Evolutionary conservation across 2,113 vertebrate species (phyloP), one percentile per base, ranked within the genome.

Genomic region (Coreoperca whiteheadi): DNA sequence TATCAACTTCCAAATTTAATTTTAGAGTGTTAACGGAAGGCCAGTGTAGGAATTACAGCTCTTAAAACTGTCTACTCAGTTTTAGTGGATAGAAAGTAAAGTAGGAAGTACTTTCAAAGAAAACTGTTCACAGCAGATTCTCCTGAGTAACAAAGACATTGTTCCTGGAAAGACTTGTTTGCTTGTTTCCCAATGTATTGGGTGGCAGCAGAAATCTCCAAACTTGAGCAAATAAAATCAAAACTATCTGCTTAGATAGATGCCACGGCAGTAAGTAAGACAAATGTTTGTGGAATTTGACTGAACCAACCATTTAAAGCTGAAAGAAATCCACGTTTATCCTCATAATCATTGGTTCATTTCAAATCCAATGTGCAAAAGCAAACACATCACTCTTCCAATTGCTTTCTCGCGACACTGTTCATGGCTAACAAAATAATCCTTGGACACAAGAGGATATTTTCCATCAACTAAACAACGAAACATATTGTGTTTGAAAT

Each of bases 381-480:
- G 79, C 39, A 66, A 78, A 68, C 32, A 51, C 32, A 64, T 67
- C 15, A 34, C 37, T 69, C 48, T n/a, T 76, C 30, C 16, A 57
- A 60, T 63, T 41, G 41, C 20, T 70, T 51, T 71, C 56, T 54
- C 34, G 53, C 11, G 0, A 11, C 48, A 75, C 30, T 66, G 75
- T 82, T 63, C 5, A 34, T 10, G 30, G 39, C 39, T 21, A 46
- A 57, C 28, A 60, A 6, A 18, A 56, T 67, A 70, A 64, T 18
- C 59, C 18, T 23, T 20, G 56, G 14, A 72, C 41, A 32, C 18
- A 32, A 16, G 10, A 5, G 83, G 81, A 85, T 84, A 79, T 70
- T 30, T 63, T 78, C 21, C 37, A 50, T 63, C 30, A 64, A 61
- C 61, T 25, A 87, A 81, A 92, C 89, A 87, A 92, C 87, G 65